Conservation (phyloP, 23 tunicate genomes). For the Halocynthia roretzi region DNA sequence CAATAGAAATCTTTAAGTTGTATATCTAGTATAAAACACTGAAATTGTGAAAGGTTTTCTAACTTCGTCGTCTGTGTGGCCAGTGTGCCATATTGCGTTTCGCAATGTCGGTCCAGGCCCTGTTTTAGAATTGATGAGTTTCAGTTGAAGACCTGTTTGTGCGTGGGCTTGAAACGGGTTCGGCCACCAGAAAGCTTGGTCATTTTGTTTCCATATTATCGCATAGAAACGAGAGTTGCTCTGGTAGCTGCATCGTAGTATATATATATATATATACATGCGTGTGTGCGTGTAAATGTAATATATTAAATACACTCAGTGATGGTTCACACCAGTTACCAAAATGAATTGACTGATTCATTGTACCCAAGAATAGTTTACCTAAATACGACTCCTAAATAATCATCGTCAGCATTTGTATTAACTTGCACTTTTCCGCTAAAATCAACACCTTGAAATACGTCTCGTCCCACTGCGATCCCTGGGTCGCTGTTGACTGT, state of each 20-base stretch:
- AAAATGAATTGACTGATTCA: no score
- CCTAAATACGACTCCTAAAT: no score
- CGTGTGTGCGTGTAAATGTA: no score
- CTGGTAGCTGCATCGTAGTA: no score
- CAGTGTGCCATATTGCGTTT: slow-evolving; percentile 6
- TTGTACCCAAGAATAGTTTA: no score
- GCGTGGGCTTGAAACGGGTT: slow-evolving; percentile 1
- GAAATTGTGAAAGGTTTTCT: no score
- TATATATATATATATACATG: no score
- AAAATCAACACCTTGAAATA: not conserved
- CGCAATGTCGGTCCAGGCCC: slow-evolving; percentile 5
- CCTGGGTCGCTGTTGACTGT: slow-evolving; percentile 10
- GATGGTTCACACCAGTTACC: no score
- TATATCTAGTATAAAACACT: no score
- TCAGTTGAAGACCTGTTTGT: not conserved
- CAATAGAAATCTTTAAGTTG: no score
- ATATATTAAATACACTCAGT: no score
- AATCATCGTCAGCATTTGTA: slow-evolving; percentile 9
- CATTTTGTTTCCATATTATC: slow-evolving; percentile 7
- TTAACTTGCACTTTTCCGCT: not conserved
- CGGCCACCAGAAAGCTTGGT: slow-evolving; percentile 18
- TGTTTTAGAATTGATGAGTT: not conserved
- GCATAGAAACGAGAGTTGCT: no score
- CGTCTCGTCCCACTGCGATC: not conserved
- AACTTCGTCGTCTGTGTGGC: not conserved